Base-by-base conservation (phyloP, 2,797 vertebrate genomes). In the Orientallactaga sibirica region DNA sequence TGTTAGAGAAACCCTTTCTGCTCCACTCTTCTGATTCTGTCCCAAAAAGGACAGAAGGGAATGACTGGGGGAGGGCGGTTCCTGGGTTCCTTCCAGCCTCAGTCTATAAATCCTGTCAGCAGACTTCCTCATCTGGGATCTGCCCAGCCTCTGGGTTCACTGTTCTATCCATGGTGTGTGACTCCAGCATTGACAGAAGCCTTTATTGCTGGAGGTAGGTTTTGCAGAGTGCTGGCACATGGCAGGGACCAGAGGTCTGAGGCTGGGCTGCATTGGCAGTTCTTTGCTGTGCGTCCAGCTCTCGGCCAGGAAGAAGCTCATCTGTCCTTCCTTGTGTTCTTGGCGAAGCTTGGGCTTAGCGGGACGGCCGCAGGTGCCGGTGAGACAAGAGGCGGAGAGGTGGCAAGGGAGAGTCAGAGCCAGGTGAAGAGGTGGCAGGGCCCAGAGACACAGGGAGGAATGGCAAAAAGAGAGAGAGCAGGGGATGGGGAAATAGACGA, bases 201-300 rank as follows among this genome's bases (percentile, higher is more conserved):
- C 86, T 55, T 95, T 94, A 71, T 94, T 95, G 91, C 89, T 81
- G 66, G 78, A 75, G 96, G 93, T 79, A 95, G 96, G 94, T 96
- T 97, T 97, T 96, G 81, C 64, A 18, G 85, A 93, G 96, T 81
- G 93, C 90, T 95, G 97, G 98, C 96, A 97, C 97, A 97, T 92
- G 97, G 94, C 0, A 0, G 7, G 71, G 91, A 73, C 96, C 96
- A 95, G 96, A 97, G 78, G 88, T 29, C 85, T 95, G 96, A 68
- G 85, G 91, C 93, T 94, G 94, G n/a, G 90, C 2, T 5, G 61
- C 37, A 87, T 73, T 86, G 43, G 77, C 88, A 97, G 92, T n/a
- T 6, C 64, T 73, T 76, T 16, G 74, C 55, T 84, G 48, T 4
- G 29, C 33, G 15, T 19, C 66, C 78, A 79, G 71, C 55, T 61